Conservation (phyloP, 2,113 vertebrate species). For the Hippopotamus amphibius region DNA sequence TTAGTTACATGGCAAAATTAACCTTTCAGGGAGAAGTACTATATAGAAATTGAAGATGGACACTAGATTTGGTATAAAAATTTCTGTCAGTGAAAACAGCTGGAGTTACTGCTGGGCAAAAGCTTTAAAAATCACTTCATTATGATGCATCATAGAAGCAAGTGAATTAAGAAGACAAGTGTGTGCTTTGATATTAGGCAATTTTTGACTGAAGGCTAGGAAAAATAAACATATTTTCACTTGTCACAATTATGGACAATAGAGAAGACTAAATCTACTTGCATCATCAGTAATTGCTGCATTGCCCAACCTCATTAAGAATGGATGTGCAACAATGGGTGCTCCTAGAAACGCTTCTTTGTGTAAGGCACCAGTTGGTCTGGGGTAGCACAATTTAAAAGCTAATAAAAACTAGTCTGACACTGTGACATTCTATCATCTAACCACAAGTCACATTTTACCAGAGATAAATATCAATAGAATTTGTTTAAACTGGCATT, state of each 20-base stretch:
- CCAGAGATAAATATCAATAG: conserved; percentile 38
- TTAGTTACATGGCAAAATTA: not conserved
- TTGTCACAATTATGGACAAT: not conserved
- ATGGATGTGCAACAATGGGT: not conserved
- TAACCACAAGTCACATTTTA: conserved; percentile 11
- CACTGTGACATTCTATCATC: not conserved
- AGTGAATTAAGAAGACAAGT: not conserved
- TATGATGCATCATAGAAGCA: not conserved
- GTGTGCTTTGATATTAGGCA: not conserved
- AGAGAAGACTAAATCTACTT: not conserved
- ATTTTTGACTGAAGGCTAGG: not conserved
- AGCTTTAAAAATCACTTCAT: not conserved
- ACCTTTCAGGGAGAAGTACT: not conserved
- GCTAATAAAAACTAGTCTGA: conserved; percentile 36
- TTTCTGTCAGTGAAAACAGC: not conserved
- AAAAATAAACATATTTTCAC: conserved; percentile 26
- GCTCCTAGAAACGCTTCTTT: not conserved
- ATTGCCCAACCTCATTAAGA: not conserved
- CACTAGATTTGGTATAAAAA: not conserved
- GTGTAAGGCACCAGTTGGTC: not conserved
- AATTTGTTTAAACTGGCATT: conserved; percentile 45
- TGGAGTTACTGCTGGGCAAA: not conserved
- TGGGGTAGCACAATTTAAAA: conserved; percentile 47
- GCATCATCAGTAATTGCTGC: not conserved
- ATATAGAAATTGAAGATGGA: not conserved